Evolutionary conservation across 92 coral and sea anemone genomes (phyloP).

Genomic region (Palythoa grandis): DNA sequence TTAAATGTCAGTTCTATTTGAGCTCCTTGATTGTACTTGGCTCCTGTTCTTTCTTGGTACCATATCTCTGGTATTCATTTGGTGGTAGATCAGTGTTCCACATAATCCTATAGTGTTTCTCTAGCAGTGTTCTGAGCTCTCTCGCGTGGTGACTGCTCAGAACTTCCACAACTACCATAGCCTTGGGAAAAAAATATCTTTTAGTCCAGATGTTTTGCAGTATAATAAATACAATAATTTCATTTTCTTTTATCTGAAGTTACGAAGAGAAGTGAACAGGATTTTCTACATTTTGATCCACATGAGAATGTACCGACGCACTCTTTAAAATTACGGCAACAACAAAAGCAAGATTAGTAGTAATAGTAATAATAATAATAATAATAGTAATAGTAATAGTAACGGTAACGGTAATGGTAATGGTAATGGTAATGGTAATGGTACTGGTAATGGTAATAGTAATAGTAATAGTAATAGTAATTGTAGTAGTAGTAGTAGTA

Average conservation of each 20-base stretch:
- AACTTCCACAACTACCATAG: constrained; percentile 66
- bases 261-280: too few species aligned
- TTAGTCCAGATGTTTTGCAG: too few species aligned
- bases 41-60: not conserved
- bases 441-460: not conserved
- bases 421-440: not conserved
- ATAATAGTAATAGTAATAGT: not conserved
- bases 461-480: not conserved
- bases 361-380: too few species aligned
- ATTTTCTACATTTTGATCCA: too few species aligned
- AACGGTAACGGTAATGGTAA: not conserved
- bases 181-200: constrained; percentile 33
- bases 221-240: too few species aligned
- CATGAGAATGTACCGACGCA: too few species aligned
- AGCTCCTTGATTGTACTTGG: not conserved
- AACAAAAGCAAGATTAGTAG: not conserved
- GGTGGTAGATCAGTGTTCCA: constrained; percentile 12
- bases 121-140: constrained; percentile 45
- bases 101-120: constrained; percentile 46
- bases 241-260: too few species aligned
- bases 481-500: not conserved
- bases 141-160: constrained; percentile 63
- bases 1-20: not conserved
- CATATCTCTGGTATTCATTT: constrained; percentile 10
- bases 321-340: too few species aligned